Conservation (phyloP, 1,140 invertebrate genomes). For the Macrocentrus cingulum region DNA sequence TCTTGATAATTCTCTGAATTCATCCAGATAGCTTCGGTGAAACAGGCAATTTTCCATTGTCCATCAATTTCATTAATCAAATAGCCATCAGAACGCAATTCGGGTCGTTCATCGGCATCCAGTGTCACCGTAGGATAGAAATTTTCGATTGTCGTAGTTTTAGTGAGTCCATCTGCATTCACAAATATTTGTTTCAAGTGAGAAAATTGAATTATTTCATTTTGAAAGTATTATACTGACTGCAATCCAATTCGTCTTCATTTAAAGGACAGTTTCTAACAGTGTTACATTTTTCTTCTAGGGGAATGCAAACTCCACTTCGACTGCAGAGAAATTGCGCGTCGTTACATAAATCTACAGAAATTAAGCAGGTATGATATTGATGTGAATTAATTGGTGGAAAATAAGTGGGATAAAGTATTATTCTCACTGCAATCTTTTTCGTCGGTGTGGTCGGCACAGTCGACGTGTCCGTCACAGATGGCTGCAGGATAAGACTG, state of each 20-base stretch:
- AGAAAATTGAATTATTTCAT: not conserved
- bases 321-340: slow-evolving; percentile 62
- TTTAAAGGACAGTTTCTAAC: slow-evolving; percentile 64
- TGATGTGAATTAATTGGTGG: no score
- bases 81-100: slow-evolving; percentile 61
- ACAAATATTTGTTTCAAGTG: no score
- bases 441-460: slow-evolving; percentile 76
- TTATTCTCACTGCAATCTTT: slow-evolving; percentile 63
- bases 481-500: slow-evolving; percentile 61
- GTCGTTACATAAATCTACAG: slow-evolving; percentile 61
- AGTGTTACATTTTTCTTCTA: slow-evolving; percentile 64
- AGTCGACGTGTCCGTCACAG: slow-evolving; percentile 80
- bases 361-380: no score
- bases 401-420: slow-evolving; percentile 1
- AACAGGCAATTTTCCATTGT: slow-evolving; percentile 67
- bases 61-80: slow-evolving; percentile 52
- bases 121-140: no score
- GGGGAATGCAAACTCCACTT: slow-evolving; percentile 64
- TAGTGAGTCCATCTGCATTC: no score
- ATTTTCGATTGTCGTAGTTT: no score
- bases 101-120: slow-evolving; percentile 63
- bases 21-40: slow-evolving; percentile 30
- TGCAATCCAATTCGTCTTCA: slow-evolving; percentile 75
- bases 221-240: slow-evolving; percentile 54
- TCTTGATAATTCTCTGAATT: no score